Percentiles rank a stretch among this genome's conserved stretches.
Evolutionary conservation across 2,797 vertebrate species (phyloP).

Genomic region (Phrynocephalus forsythii): DNA sequence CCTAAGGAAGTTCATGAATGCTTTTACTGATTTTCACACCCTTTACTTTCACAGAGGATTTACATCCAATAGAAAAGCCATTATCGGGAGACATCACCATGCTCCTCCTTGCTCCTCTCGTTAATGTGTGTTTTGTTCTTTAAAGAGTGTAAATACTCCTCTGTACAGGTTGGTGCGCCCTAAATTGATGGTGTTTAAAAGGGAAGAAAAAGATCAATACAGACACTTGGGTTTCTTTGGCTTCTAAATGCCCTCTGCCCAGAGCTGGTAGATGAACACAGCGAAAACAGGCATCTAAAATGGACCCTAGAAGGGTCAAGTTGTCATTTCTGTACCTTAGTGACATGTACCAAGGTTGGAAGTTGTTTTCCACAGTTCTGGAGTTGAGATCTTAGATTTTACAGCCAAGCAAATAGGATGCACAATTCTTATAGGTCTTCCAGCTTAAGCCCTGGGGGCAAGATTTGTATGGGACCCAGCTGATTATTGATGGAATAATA

Average conservation of each 20-base stretch:
- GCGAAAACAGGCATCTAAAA: not conserved
- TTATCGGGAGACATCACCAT: conserved; percentile 52
- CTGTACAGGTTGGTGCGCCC: conserved; percentile 39
- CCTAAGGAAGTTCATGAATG: conserved; percentile 48
- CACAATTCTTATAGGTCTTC: no score
- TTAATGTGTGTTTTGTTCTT: not conserved
- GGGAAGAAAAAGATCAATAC: not conserved
- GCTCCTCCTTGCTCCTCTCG: conserved; percentile 29
- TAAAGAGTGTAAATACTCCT: conserved; percentile 39
- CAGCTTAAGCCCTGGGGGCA: not conserved
- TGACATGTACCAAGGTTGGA: no score
- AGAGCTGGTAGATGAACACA: not conserved
- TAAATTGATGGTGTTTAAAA: conserved; percentile 14
- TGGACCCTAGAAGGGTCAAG: not conserved
- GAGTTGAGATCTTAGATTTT: not conserved
- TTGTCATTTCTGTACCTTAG: not conserved
- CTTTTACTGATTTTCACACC: conserved; percentile 67
- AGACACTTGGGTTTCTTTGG: not conserved
- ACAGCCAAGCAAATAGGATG: not conserved
- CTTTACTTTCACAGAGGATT: conserved; percentile 57
- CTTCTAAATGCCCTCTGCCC: not conserved
- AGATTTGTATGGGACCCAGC: not conserved
- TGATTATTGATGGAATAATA: not conserved
- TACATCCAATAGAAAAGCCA: conserved; percentile 33
- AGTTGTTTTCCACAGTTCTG: no score